Conservation (phyloP, 1,140 invertebrate species). For the Streblospio benedicti region DNA sequence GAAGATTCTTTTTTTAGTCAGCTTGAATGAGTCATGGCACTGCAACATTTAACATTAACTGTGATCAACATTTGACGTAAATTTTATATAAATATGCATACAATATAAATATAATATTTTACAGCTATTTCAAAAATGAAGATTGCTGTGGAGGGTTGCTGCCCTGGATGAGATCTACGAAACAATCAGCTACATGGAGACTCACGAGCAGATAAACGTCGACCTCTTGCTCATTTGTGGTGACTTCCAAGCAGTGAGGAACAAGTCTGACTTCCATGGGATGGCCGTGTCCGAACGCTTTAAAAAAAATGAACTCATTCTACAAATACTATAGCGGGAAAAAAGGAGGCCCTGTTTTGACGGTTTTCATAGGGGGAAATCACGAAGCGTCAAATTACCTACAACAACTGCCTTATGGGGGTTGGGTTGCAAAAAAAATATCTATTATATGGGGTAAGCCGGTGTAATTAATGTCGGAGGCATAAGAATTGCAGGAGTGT, state of each 20-base stretch:
- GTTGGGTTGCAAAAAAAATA: slow-evolving; percentile 97
- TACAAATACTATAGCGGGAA: slow-evolving; percentile 98
- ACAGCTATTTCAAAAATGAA: too few species aligned
- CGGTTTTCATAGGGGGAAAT: slow-evolving; percentile 96
- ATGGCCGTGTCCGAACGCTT: slow-evolving; percentile 94
- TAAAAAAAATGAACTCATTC: slow-evolving; percentile 82
- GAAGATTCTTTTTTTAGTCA: too few species aligned
- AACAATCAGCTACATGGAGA: slow-evolving; percentile 54
- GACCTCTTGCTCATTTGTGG: slow-evolving; percentile 94
- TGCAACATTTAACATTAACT: too few species aligned
- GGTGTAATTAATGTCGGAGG: slow-evolving; percentile 79
- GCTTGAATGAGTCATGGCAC: too few species aligned
- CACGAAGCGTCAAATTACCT: slow-evolving; percentile 97
- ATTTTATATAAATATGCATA: too few species aligned
- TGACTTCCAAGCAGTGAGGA: slow-evolving; percentile 63
- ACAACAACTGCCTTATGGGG: slow-evolving; percentile 90
- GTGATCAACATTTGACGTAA: too few species aligned
- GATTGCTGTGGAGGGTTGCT: slow-evolving; percentile 85
- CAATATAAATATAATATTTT: too few species aligned
- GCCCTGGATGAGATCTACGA: slow-evolving; percentile 92
- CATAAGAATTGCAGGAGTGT: slow-evolving; percentile 83
- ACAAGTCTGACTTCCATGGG: slow-evolving; percentile 59
- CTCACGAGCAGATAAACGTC: slow-evolving; percentile 47
- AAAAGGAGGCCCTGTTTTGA: slow-evolving; percentile 78
- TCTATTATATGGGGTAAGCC: slow-evolving; percentile 65